Evolutionary conservation across 2,113 vertebrate species (phyloP).

Genomic region (Nerophis lumbriciformis): DNA sequence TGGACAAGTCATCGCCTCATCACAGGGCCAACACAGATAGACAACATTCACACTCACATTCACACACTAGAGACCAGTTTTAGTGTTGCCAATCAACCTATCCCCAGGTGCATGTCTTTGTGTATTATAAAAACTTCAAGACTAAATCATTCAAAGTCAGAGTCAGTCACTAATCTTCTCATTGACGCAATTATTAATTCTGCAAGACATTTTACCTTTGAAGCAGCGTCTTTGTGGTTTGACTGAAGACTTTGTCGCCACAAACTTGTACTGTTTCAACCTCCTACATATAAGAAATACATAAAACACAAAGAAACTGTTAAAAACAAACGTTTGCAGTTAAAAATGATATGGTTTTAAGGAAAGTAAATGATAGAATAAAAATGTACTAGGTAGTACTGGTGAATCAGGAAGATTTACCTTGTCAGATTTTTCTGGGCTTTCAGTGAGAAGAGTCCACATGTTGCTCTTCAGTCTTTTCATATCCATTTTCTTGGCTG

Average conservation of each 20-base stretch:
- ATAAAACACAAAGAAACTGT: neutral
- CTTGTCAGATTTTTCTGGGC: slow-evolving; percentile 51
- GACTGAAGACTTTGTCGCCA: slow-evolving; percentile 73
- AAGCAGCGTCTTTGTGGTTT: slow-evolving; percentile 67
- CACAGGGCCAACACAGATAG: too few relatives aligned
- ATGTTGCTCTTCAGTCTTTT: slow-evolving; percentile 83
- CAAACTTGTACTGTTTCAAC: slow-evolving; percentile 46
- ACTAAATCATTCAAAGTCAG: neutral
- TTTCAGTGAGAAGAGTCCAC: slow-evolving; percentile 81
- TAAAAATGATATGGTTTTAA: neutral
- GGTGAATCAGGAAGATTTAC: slow-evolving; percentile 25
- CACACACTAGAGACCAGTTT: too few relatives aligned
- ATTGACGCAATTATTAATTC: neutral
- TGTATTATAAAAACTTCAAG: too few relatives aligned
- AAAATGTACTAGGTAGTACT: too few relatives aligned
- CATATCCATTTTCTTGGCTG: slow-evolving; percentile 94
- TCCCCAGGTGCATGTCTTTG: too few relatives aligned
- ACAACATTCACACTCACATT: too few relatives aligned
- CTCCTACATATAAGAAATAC: slow-evolving; percentile 43
- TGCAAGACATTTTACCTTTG: slow-evolving; percentile 58
- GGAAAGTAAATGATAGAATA: neutral
- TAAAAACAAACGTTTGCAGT: neutral
- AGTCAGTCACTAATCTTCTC: slow-evolving; percentile 3
- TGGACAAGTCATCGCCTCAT: too few relatives aligned
- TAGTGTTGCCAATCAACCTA: too few relatives aligned